Evolutionary conservation across 2,113 vertebrate genomes (phyloP).

Genomic region (Esox niger): DNA sequence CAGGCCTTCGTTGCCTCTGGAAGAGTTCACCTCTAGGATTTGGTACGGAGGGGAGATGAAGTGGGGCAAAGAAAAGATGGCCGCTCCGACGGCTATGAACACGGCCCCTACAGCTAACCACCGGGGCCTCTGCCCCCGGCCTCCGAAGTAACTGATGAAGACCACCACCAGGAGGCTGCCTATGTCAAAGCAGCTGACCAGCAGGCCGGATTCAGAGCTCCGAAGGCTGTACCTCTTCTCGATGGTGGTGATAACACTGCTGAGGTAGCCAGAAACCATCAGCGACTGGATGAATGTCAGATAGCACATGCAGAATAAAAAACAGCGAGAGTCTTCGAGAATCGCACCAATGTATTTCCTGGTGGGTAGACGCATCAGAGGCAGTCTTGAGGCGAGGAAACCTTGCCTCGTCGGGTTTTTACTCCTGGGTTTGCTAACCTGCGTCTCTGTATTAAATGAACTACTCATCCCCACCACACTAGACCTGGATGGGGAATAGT

Average conservation of each 20-base stretch:
- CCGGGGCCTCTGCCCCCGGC: slow-evolving; percentile 87
- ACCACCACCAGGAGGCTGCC: slow-evolving; percentile 95
- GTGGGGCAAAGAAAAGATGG: slow-evolving; percentile 92
- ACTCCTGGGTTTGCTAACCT: slow-evolving; percentile 32
- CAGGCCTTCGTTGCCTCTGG: slow-evolving; percentile 81
- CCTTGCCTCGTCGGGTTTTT: slow-evolving; percentile 51
- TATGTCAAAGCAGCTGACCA: slow-evolving; percentile 98
- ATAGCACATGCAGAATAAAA: slow-evolving; percentile 83
- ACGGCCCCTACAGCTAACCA: slow-evolving; percentile 93
- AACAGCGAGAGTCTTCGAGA: slow-evolving; percentile 87
- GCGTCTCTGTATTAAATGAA: slow-evolving; percentile 58
- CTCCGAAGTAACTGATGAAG: slow-evolving; percentile 98
- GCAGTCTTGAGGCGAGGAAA: slow-evolving; percentile 57
- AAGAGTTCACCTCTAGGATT: slow-evolving; percentile 88
- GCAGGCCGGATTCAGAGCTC: slow-evolving; percentile 93
- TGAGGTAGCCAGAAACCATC: slow-evolving; percentile 98
- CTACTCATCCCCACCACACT: slow-evolving; percentile 63
- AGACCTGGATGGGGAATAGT: slow-evolving; percentile 48
- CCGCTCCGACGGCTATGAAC: slow-evolving; percentile 89
- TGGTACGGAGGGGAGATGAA: slow-evolving; percentile 96
- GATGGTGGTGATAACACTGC: slow-evolving; percentile 98
- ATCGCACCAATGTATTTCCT: slow-evolving; percentile 72
- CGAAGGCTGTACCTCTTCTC: slow-evolving; percentile 94
- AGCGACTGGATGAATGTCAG: slow-evolving; percentile 93
- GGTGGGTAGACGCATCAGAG: slow-evolving; percentile 61